Conservation (phyloP, 2,888 invertebrate species). For the Clivina fossor region DNA sequence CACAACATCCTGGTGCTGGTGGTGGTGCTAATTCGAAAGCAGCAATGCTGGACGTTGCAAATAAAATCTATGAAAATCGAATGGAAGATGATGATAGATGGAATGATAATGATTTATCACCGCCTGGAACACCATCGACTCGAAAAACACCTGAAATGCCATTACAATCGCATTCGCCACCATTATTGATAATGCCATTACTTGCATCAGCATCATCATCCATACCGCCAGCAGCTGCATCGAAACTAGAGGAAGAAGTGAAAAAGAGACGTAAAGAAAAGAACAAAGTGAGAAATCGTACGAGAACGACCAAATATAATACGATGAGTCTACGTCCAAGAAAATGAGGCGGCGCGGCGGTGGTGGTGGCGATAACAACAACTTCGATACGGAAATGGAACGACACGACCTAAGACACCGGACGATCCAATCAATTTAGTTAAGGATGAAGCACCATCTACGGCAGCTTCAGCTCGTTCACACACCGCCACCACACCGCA, state of each 20-base stretch:
- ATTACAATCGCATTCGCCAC: conserved; percentile 59
- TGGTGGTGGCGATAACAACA: too few species aligned
- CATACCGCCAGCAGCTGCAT: too few species aligned
- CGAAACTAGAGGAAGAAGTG: conserved; percentile 62
- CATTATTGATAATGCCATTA: too few species aligned
- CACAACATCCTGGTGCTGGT: too few species aligned
- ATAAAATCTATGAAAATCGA: conserved; percentile 50
- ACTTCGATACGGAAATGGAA: too few species aligned
- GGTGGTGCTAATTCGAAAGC: too few species aligned
- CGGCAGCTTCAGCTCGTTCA: too few species aligned
- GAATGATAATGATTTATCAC: conserved; percentile 54
- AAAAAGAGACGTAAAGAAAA: conserved; percentile 56
- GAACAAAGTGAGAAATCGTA: conserved; percentile 43
- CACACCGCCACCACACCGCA: too few species aligned
- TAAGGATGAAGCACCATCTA: conserved; percentile 40
- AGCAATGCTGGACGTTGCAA: conserved; percentile 45
- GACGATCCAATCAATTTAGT: conserved; percentile 43
- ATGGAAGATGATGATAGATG: conserved; percentile 48
- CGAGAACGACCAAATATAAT: conserved; percentile 16
- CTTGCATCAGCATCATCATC: too few species aligned
- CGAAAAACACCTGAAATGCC: conserved; percentile 62
- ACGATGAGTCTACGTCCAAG: conserved; percentile 41
- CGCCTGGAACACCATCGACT: conserved; percentile 58
- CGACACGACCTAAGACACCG: conserved; percentile 52
- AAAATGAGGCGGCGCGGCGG: too few species aligned